These are phyloP conservation scores for Chlorocebus sabaeus DNA, from an alignment of 2,113 vertebrate genomes.

Conservation along the genomic window DNA sequence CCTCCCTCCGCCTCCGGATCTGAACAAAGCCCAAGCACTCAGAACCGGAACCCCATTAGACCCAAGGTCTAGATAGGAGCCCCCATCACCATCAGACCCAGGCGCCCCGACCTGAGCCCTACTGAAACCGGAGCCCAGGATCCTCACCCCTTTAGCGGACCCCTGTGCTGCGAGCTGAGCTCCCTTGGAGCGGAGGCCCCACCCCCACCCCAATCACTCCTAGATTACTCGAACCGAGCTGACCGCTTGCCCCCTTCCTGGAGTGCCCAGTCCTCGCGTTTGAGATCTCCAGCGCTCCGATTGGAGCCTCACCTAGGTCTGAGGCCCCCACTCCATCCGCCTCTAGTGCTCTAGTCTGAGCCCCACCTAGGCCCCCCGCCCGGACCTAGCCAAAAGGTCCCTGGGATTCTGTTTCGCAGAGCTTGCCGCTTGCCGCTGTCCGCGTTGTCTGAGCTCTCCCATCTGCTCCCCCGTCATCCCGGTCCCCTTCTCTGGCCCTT, in stretches of 20 bases:
- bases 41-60: not conserved
- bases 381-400: not conserved
- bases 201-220: conserved; percentile 9
- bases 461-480: not conserved
- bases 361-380: not conserved
- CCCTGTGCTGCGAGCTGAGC: not conserved
- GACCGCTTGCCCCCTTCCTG: not conserved
- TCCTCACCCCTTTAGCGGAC: not conserved
- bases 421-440: not conserved
- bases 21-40: conserved; percentile 17
- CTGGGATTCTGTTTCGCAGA: not conserved
- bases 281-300: not conserved
- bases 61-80: not conserved
- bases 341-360: not conserved
- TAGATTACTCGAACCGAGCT: not conserved
- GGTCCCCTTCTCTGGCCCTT: not conserved
- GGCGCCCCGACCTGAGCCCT: not conserved
- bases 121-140: not conserved
- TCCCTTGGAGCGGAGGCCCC: not conserved
- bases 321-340: not conserved
- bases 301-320: not conserved
- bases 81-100: not conserved
- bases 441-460: not conserved
- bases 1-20: not conserved
- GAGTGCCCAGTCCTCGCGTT: not conserved